Evolutionary conservation across 2,888 invertebrate genomes (phyloP), one percentile per base, ranked within the genome.

Genomic region (Megastigmus dorsalis): DNA sequence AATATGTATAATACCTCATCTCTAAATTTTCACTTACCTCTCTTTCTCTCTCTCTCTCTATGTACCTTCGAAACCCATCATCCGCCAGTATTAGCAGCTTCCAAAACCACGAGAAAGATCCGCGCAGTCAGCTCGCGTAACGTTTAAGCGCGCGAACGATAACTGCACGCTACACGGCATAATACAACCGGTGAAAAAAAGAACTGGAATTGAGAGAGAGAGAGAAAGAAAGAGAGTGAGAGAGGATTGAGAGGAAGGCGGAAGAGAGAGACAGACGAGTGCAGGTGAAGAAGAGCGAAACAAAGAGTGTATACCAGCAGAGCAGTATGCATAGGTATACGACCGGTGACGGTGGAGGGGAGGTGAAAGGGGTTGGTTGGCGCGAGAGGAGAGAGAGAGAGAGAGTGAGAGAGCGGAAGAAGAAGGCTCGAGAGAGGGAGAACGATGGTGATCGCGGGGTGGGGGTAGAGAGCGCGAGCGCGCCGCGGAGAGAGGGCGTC

Each of bases 401-500:
- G n/a, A n/a, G n/a, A n/a, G n/a, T n/a, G n/a, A n/a, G n/a, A n/a
- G n/a, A n/a, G n/a, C n/a, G n/a, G n/a, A n/a, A n/a, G n/a, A n/a
- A n/a, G n/a, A n/a, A n/a, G n/a, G n/a, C n/a, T n/a, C n/a, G n/a
- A n/a, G n/a, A n/a, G n/a, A n/a, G n/a, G n/a, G n/a, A n/a, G n/a
- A n/a, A n/a, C n/a, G n/a, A n/a, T n/a, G n/a, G n/a, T n/a, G 45
- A 48, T 60, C 55, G 20, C 50, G 7, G 52, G 48, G 72, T 2
- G 45, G 41, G 67, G 23, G 66, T 13, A 55, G 20, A 65, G 57
- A 52, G 30, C 6, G 20, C 30, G 45, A 10, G 33, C 67, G 71
- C 43, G 72, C 63, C 79, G 69, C 83, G 84, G 83, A n/a, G 85
- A 85, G 86, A 85, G 80, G 86, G 86, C 84, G 82, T 82, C 82